These are phyloP conservation scores for Bembecia ichneumoniformis DNA, from an alignment of 2,888 invertebrate genomes.

Conservation along the genomic window DNA sequence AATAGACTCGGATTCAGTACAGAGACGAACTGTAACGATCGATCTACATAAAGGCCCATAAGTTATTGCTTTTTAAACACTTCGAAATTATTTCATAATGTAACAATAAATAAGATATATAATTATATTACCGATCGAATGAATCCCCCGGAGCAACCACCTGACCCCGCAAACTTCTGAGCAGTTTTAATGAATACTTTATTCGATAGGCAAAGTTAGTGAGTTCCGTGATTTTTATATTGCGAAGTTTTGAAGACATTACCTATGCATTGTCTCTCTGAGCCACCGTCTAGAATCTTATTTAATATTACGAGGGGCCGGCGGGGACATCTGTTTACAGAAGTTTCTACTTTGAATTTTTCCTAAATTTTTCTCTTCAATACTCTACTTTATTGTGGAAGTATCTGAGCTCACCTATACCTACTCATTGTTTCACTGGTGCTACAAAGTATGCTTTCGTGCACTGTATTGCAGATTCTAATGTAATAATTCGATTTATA, in stretches of 20 bases:
- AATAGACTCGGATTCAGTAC: too few relatives aligned
- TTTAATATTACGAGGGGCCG: constrained; percentile 43
- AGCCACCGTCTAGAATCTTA: constrained; percentile 24
- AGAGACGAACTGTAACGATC: too few relatives aligned
- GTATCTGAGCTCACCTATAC: too few relatives aligned
- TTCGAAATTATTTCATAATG: too few relatives aligned
- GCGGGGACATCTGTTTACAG: constrained; percentile 2
- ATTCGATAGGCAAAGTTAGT: constrained; percentile 43
- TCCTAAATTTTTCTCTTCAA: background rate
- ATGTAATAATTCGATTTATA: too few relatives aligned
- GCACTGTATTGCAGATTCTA: too few relatives aligned
- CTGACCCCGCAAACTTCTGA: constrained; percentile 34
- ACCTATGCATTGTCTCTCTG: constrained; percentile 58
- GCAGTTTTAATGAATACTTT: constrained; percentile 61
- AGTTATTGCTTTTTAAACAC: too few relatives aligned
- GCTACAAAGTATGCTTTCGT: too few relatives aligned
- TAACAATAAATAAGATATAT: too few relatives aligned
- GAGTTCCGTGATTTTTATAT: constrained; percentile 67
- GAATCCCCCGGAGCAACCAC: constrained; percentile 20
- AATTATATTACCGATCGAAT: too few relatives aligned
- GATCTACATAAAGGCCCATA: too few relatives aligned
- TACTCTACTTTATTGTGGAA: background rate
- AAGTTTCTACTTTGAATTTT: background rate
- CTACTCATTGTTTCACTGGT: too few relatives aligned
- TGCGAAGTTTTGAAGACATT: constrained; percentile 47